Evolutionary conservation across 2,888 invertebrate species (phyloP).

Genomic region (Lasius platythorax): DNA sequence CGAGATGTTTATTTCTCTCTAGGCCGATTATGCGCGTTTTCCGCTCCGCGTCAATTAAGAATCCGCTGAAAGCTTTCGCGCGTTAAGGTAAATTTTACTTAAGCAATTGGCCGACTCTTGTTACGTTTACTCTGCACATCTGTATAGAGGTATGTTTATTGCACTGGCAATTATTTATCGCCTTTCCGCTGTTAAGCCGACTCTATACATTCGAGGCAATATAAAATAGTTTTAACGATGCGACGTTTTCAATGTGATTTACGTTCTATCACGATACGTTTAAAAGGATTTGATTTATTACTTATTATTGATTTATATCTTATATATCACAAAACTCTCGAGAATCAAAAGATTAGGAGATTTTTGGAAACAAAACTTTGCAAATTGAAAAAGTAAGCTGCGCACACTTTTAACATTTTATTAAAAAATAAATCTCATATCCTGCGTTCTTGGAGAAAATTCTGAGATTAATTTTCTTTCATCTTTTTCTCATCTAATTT

Average conservation of each 20-base stretch:
- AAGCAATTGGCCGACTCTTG: constrained; percentile 29
- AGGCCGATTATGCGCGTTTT: constrained; percentile 32
- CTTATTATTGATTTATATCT: not conserved
- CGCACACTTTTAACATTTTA: not conserved
- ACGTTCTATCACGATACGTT: constrained; percentile 12
- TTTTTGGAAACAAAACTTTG: not conserved
- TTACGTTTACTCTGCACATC: constrained; percentile 1
- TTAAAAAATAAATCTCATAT: not conserved
- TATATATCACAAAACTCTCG: not conserved
- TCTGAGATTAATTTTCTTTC: not conserved
- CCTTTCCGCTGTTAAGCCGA: constrained; percentile 23
- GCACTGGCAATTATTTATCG: constrained; percentile 42
- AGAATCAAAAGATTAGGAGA: constrained; percentile 21
- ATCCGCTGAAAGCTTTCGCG: constrained; percentile 40
- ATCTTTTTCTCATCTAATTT: not conserved
- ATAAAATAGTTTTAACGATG: constrained; percentile 37
- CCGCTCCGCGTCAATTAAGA: constrained; percentile 32
- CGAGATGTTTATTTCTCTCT: constrained; percentile 33
- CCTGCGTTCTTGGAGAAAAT: not conserved
- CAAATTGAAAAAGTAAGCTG: not conserved
- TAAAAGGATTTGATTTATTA: not conserved
- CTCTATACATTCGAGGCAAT: constrained; percentile 10
- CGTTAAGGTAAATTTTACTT: constrained; percentile 50
- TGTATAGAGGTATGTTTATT: constrained; percentile 19
- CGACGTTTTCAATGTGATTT: constrained; percentile 12